These are phyloP conservation scores for Apolygus lucorum DNA, from an alignment of 1,140 invertebrate genomes.

Conservation along the genomic window DNA sequence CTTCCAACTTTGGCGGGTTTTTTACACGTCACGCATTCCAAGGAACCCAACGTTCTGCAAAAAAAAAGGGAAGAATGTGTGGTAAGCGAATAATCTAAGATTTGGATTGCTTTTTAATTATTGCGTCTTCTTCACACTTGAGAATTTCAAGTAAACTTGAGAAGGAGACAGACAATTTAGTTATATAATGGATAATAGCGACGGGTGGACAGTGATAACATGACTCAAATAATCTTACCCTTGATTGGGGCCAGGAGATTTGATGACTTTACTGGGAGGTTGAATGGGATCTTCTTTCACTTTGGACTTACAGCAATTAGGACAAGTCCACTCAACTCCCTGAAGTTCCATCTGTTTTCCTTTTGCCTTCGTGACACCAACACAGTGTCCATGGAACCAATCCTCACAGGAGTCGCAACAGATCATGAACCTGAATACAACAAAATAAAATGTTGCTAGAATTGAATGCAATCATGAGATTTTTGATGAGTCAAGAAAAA, in stretches of 20 bases:
- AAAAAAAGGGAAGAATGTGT: too few relatives aligned
- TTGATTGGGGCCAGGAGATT: background rate
- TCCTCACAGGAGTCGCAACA: conserved; percentile 93
- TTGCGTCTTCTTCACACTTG: background rate
- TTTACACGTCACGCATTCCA: conserved; percentile 63
- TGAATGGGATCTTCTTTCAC: conserved; percentile 33
- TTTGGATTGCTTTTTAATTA: background rate
- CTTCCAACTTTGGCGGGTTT: conserved; percentile 56
- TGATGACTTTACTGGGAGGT: background rate
- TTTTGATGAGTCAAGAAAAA: too few relatives aligned
- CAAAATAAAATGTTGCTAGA: background rate
- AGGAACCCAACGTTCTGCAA: conserved; percentile 17
- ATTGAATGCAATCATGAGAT: background rate
- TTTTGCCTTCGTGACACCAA: conserved; percentile 84
- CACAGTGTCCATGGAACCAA: conserved; percentile 96
- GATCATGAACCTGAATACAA: conserved; percentile 72
- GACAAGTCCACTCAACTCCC: conserved; percentile 84
- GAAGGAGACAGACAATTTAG: background rate
- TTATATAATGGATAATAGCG: too few relatives aligned
- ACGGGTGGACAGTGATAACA: too few relatives aligned
- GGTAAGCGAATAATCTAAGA: background rate
- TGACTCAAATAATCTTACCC: background rate
- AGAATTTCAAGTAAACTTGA: background rate
- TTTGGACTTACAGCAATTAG: conserved; percentile 65
- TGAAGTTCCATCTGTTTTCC: conserved; percentile 80